Conservation (phyloP, 2,888 invertebrate genomes). For the Lymantria monacha region DNA sequence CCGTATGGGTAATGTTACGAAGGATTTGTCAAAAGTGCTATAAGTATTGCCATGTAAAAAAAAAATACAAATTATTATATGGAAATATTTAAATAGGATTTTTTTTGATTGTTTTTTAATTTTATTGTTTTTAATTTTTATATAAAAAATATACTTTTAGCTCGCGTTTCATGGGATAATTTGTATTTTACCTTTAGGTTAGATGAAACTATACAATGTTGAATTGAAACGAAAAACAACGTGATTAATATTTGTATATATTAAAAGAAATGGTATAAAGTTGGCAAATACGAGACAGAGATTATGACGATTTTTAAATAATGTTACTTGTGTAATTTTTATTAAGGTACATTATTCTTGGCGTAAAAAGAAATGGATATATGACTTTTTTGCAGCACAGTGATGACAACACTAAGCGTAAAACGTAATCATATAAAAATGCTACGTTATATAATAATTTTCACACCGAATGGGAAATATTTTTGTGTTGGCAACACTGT, state of each 20-base stretch:
- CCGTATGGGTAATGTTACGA: slow-evolving; percentile 23
- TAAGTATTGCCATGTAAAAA: slow-evolving; percentile 25
- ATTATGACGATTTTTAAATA: slow-evolving; percentile 38
- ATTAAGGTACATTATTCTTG: slow-evolving; percentile 17
- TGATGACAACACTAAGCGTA: not conserved
- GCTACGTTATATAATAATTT: slow-evolving; percentile 8
- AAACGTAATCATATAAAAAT: not conserved
- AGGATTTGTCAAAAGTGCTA: slow-evolving; percentile 23
- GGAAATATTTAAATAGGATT: slow-evolving; percentile 5
- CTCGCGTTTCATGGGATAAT: slow-evolving; percentile 24
- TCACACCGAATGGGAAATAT: slow-evolving; percentile 10
- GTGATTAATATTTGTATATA: slow-evolving; percentile 66
- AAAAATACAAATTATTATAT: slow-evolving; percentile 23
- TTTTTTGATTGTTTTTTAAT: slow-evolving; percentile 25
- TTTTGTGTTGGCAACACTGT: slow-evolving; percentile 7
- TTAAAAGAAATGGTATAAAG: slow-evolving; percentile 47
- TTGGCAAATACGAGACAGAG: slow-evolving; percentile 23
- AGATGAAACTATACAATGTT: slow-evolving; percentile 73
- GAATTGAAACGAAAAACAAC: slow-evolving; percentile 66
- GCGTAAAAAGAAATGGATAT: slow-evolving; percentile 6
- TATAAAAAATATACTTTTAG: slow-evolving; percentile 8
- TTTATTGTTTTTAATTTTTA: slow-evolving; percentile 11
- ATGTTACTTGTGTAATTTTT: slow-evolving; percentile 42
- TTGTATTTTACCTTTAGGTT: slow-evolving; percentile 48
- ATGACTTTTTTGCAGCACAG: slow-evolving; percentile 3